Base-by-base conservation (phyloP, 2,888 invertebrate species). In the Caenorhabditis panamensis region DNA sequence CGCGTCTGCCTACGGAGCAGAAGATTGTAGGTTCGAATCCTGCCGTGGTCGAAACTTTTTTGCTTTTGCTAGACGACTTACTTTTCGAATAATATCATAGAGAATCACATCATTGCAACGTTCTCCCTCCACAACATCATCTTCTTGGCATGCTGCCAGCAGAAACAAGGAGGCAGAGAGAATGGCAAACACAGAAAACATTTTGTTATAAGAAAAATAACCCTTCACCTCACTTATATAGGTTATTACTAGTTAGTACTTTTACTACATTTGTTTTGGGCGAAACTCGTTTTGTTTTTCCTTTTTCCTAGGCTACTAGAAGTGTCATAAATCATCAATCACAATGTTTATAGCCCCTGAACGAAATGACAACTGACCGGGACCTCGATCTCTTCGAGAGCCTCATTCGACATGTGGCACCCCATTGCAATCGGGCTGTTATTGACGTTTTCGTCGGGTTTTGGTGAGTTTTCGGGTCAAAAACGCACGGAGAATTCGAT, bases 21-120 rank as follows among this genome's bases (percentile, higher is more conserved):
- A 90, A 91, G 89, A 91, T 90, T 90, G 88, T 83, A 91, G 90
- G 89, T 91, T 90, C 90, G 90, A 90, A 87, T 89, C 89, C 89
- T 90, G 89, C 85, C 86, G 83, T 82, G 82, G 82, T 85, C 83
- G 84, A 79, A 69, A 76, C 37, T n/a, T 36, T 18, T 22, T 37
- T 18, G 11, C n/a, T 36, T 47, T 20, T 18, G 13, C 0, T 11
- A n/a, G n/a, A n/a, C n/a, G 16, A 51, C 53, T 20, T 5, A 78
- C 78, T 36, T 64, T 59, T 24, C 71, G 59, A 4, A 78, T 71
- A 18, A 78, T 78, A 44, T 78, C 78, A 26, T 59, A 78, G 11
- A 78, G 44, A 51, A 78, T 66, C 11, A 64, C 64, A 54, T 78
- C 78, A 56, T 78, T 78, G 41, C 78, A 78, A 9, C 56, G 8